These are phyloP conservation scores for Xerus inauris DNA, from an alignment of 2,113 vertebrate genomes.

Conservation along the genomic window DNA sequence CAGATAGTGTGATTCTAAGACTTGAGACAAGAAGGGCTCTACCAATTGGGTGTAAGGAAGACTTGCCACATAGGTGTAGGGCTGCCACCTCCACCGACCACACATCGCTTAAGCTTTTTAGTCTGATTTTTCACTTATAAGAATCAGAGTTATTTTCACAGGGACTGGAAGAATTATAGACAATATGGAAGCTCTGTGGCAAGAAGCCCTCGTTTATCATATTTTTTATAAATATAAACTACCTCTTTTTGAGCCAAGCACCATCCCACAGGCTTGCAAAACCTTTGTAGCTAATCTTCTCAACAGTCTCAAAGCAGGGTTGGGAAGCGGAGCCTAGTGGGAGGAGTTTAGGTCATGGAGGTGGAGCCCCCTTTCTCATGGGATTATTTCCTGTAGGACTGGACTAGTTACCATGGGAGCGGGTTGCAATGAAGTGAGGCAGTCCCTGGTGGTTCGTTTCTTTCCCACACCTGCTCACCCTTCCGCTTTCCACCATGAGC, in stretches of 20 bases:
- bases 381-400: background rate
- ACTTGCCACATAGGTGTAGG: background rate
- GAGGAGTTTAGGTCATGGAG: background rate
- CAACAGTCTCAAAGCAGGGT: background rate
- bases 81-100: background rate
- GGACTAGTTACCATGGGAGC: background rate
- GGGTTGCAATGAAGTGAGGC: background rate
- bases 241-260: conserved; percentile 29
- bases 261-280: background rate
- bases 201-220: background rate
- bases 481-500: background rate
- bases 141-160: background rate
- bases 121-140: background rate
- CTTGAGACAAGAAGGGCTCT: background rate
- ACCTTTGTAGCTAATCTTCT: background rate
- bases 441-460: background rate
- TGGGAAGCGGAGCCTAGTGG: background rate
- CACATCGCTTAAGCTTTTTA: background rate
- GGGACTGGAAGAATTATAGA: background rate
- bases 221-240: conserved; percentile 12
- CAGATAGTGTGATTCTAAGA: background rate
- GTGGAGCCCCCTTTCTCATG: background rate
- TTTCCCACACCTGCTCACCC: background rate
- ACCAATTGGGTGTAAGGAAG: background rate
- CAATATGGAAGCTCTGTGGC: background rate